A percentile compares a stretch with the other conserved stretches of the same genome.
phyloP scores from a whole-genome alignment of 2,888 invertebrate species.

The Caenorhabditis sp. region DNA sequence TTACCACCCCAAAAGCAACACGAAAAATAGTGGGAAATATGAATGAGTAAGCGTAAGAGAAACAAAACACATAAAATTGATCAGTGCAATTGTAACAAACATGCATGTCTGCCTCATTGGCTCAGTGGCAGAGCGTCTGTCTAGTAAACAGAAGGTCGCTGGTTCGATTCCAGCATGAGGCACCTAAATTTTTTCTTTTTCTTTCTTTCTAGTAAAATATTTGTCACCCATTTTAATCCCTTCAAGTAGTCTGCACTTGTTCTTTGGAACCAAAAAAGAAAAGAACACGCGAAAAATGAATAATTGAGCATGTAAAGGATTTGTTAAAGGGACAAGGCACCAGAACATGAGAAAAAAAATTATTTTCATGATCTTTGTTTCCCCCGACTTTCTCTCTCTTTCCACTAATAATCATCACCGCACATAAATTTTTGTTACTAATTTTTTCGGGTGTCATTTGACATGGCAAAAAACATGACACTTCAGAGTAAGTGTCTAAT shows the following conservation, averaged over 20 bases:
- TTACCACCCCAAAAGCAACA: too few species aligned
- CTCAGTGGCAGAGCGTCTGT: conserved; percentile 71
- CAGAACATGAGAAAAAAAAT: too few species aligned
- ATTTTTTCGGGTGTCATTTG: background rate
- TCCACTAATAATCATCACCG: too few species aligned
- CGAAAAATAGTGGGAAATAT: too few species aligned
- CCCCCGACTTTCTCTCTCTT: too few species aligned
- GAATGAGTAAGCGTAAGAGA: background rate
- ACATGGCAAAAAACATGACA: conserved; percentile 4
- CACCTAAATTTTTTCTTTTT: conserved; percentile 7
- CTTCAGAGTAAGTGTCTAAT: background rate
- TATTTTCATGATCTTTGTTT: too few species aligned
- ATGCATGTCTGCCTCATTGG: conserved; percentile 57
- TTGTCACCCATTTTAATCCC: too few species aligned
- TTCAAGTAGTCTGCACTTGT: too few species aligned
- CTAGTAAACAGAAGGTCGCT: conserved; percentile 71
- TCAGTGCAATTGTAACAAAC: background rate
- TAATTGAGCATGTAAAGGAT: too few species aligned
- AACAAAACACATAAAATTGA: background rate
- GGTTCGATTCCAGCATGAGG: conserved; percentile 65
- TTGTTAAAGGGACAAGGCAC: too few species aligned
- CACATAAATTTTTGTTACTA: background rate
- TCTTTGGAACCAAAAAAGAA: too few species aligned
- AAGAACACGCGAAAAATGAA: too few species aligned
- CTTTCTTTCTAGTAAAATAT: background rate